Base-by-base conservation (phyloP, 2,888 invertebrate genomes). In the Agrypnus murinus region DNA sequence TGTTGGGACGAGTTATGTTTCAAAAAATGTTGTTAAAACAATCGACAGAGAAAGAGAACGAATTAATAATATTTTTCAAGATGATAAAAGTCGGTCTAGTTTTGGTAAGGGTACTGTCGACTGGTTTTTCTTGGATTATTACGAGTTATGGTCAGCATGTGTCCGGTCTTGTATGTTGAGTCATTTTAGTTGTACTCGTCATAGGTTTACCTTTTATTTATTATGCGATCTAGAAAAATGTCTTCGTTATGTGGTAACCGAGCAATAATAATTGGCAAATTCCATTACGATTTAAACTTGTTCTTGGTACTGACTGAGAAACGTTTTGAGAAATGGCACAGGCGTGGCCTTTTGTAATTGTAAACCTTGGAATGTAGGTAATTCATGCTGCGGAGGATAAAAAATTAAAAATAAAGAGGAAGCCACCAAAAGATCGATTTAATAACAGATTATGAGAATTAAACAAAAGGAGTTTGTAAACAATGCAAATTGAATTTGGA, bases 281-380 rank as follows among this genome's bases (percentile, higher is more conserved):
- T 53, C 53, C 53, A 53, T 32, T 53, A 32, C 31, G 31, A 53
- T 32, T 48, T 25, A 25, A 25, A 25, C 19, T n/a, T 53, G 31
- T 53, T 53, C 53, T 31, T 15, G 53, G 53, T 53, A 53, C 12
- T 9, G 15, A 53, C 12, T 9, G 15, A 12, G n/a, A 31, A 32
- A 9, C 38, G 12, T 38, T 57, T 57, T 38, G n/a, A 38, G 57
- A 67, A 55, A 55, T 46, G 3, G 55, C 62, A 69, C 73, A 81
- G 81, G 81, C 81, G 81, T 81, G 81, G 81, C 77, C 45, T 45
- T 78, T 79, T 73, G 78, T 74, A 79, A 77, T 74, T 55, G 74
- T 72, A 71, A n/a, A 73, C 77, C 74, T 76, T 74, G 74, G 79
- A 75, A 80, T 80, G 79, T 80, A 77, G 78, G 79, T 80, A 80